phyloP scores from a whole-genome alignment of 1,140 invertebrate species.

The Bombus sylvicola region DNA sequence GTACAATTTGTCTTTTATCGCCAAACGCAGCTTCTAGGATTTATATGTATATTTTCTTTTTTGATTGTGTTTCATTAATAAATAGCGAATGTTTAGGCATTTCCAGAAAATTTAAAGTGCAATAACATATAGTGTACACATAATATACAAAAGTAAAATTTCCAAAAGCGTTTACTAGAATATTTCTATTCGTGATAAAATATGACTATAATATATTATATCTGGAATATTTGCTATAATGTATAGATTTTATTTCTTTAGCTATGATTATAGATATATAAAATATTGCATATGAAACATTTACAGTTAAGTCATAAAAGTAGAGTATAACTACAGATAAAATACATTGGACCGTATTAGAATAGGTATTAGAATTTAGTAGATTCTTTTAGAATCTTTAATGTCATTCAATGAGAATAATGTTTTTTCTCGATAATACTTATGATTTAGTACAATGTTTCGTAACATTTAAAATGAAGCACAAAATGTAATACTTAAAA shows the following conservation, averaged over 20 bases:
- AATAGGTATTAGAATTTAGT: neutral
- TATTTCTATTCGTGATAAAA: no score
- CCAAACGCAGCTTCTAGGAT: conserved; percentile 15
- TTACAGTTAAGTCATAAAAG: no score
- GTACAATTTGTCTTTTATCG: conserved; percentile 53
- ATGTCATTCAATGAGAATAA: neutral
- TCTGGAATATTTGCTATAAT: neutral
- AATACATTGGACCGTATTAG: no score
- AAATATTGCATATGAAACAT: no score
- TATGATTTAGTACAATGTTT: neutral
- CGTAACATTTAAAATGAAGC: neutral
- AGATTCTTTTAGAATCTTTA: neutral
- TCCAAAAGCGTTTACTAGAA: no score
- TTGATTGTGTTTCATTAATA: neutral
- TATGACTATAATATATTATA: neutral
- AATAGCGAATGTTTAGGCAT: neutral
- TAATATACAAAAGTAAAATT: no score
- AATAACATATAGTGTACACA: no score
- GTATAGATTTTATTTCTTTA: neutral
- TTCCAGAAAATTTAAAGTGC: neutral
- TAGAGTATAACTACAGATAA: no score
- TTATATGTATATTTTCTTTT: neutral
- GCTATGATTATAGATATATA: neutral
- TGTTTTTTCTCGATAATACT: neutral
- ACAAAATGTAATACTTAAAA: neutral